These are phyloP conservation scores for Pyrochroa serraticornis DNA, from an alignment of 2,888 invertebrate species.

Conservation along the genomic window DNA sequence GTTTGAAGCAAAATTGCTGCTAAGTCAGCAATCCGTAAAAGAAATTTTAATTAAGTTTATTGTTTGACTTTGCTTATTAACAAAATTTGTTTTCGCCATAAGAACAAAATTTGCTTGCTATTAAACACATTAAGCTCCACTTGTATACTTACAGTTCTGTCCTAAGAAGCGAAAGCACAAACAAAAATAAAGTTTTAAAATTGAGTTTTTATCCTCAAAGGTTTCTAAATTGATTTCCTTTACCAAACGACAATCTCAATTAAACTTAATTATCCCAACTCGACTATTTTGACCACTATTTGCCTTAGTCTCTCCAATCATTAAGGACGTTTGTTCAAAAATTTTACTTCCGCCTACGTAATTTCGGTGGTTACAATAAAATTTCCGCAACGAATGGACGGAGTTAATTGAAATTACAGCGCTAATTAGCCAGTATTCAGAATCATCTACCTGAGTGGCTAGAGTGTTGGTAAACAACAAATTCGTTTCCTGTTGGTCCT, in stretches of 20 bases:
- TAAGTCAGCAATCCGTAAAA: too few species aligned
- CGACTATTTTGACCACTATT: too few species aligned
- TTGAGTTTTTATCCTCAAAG: constrained; percentile 1
- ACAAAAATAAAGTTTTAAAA: constrained; percentile 22
- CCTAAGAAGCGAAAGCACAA: constrained; percentile 22
- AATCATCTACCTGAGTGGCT: constrained; percentile 72
- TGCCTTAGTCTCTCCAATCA: too few species aligned
- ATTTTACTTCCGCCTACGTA: too few species aligned
- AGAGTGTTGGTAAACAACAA: constrained; percentile 75
- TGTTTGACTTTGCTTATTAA: too few species aligned
- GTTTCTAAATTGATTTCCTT: constrained; percentile 17
- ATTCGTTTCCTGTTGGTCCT: constrained; percentile 86
- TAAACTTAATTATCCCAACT: constrained; percentile 2
- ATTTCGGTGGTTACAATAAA: too few species aligned
- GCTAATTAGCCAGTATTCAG: not conserved
- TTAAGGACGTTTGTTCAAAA: too few species aligned
- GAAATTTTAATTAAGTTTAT: too few species aligned
- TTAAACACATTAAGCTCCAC: not conserved
- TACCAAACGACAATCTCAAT: constrained; percentile 2
- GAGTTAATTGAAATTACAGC: not conserved
- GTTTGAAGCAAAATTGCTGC: too few species aligned
- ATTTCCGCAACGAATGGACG: not conserved
- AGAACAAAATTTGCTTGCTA: too few species aligned
- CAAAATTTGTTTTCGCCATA: too few species aligned
- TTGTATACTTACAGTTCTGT: constrained; percentile 25